Percentiles rank a stretch among this genome's conserved stretches.
Evolutionary conservation across 1,140 invertebrate species (phyloP).

Genomic region (Conus ventricosus): DNA sequence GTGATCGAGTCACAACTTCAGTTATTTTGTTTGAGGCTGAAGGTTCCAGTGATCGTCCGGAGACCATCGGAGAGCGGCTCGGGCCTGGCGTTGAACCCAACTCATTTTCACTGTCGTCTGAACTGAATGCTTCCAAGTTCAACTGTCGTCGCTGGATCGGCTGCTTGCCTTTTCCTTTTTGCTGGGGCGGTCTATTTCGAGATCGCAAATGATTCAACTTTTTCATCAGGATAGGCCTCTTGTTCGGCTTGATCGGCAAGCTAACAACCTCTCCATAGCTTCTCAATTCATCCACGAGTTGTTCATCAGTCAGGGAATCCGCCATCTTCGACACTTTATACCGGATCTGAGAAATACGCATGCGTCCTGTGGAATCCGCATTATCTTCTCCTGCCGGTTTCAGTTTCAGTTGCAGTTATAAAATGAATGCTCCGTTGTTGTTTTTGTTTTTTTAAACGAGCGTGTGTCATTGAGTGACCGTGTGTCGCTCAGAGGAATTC

Average conservation of each 20-base stretch:
- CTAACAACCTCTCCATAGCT: constrained; percentile 64
- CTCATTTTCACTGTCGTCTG: constrained; percentile 44
- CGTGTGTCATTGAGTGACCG: no score
- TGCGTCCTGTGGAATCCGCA: constrained; percentile 9
- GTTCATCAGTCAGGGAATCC: constrained; percentile 55
- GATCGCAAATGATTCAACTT: constrained; percentile 67
- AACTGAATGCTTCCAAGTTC: constrained; percentile 29
- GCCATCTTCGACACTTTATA: constrained; percentile 33
- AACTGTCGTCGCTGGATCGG: not conserved
- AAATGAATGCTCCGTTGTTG: no score
- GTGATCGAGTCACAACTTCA: constrained; percentile 27
- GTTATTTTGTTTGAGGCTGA: constrained; percentile 25
- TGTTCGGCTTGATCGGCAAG: constrained; percentile 64
- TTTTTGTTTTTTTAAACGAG: no score
- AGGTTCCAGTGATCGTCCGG: not conserved
- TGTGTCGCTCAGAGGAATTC: no score
- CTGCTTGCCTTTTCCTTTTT: constrained; percentile 36
- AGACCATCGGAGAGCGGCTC: not conserved
- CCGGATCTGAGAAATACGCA: constrained; percentile 24
- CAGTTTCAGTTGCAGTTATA: not conserved
- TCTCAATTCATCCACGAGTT: constrained; percentile 59
- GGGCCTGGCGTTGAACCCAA: constrained; percentile 31
- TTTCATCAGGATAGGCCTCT: constrained; percentile 63
- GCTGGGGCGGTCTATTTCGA: constrained; percentile 43
- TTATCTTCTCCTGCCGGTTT: constrained; percentile 12